Percentiles rank a stretch among this genome's conserved stretches.
phyloP scores from a whole-genome alignment of 2,113 vertebrate genomes.

The Pluvianellus socialis region DNA sequence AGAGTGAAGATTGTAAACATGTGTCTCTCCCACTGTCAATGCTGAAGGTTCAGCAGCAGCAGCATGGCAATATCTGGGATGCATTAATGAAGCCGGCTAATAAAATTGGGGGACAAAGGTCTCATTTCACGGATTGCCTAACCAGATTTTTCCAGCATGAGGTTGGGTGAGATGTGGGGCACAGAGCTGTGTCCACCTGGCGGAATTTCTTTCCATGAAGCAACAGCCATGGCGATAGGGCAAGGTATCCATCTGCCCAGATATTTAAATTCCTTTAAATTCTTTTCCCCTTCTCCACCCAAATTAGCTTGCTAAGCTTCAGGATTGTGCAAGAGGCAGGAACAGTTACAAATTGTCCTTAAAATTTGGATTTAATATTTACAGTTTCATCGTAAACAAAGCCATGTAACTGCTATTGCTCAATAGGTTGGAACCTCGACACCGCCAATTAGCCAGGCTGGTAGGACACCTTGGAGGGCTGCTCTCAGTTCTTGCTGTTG shows the following conservation, averaged over 20 bases:
- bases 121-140: neutral
- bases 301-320: neutral
- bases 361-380: neutral
- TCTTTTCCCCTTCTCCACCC: neutral
- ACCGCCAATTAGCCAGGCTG: neutral
- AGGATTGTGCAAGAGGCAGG: neutral
- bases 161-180: neutral
- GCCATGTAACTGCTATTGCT: neutral
- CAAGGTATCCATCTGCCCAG: neutral
- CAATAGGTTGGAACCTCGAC: neutral
- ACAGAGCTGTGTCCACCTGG: neutral
- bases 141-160: neutral
- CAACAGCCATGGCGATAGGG: neutral
- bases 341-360: neutral
- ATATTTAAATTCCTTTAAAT: neutral
- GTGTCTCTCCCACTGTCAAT: neutral
- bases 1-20: neutral
- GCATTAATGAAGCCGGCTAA: neutral
- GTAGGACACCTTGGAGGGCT: neutral
- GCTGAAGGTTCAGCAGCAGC: neutral
- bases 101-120: neutral
- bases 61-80: neutral
- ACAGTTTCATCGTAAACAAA: neutral
- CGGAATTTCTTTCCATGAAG: neutral
- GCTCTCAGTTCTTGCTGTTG: neutral